These are phyloP conservation scores for Chrysolina haemoptera DNA, from an alignment of 2,888 invertebrate genomes.

Conservation along the genomic window DNA sequence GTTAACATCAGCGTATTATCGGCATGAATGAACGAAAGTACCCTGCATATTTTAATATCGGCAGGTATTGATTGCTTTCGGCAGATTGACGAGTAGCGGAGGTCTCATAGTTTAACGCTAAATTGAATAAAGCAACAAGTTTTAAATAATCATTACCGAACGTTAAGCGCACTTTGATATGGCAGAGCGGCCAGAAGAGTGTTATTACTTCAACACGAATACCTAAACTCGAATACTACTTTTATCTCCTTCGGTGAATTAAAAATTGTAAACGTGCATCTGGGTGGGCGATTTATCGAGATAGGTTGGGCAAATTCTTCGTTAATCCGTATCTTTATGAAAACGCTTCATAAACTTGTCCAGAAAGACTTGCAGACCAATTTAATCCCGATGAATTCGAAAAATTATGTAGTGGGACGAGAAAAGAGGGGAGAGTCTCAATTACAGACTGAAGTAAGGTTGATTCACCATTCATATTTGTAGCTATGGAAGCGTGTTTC, in stretches of 20 bases:
- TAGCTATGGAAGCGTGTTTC: no score
- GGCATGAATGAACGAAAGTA: neutral
- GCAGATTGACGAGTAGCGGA: neutral
- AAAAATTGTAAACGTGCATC: conserved; percentile 38
- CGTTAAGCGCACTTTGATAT: conserved; percentile 15
- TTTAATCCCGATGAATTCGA: no score
- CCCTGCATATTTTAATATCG: neutral
- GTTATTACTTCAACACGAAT: conserved; percentile 42
- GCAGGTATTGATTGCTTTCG: neutral
- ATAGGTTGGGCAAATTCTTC: neutral
- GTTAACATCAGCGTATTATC: neutral
- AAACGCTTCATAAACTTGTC: no score
- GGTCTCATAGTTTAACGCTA: neutral
- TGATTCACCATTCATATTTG: no score
- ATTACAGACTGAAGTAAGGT: no score
- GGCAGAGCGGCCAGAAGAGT: conserved; percentile 5
- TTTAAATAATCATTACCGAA: conserved; percentile 9
- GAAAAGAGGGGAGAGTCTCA: no score
- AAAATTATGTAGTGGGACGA: no score
- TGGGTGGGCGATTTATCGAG: conserved; percentile 37
- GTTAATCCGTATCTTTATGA: no score
- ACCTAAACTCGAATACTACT: conserved; percentile 38
- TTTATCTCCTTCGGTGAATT: conserved; percentile 32
- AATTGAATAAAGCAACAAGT: conserved; percentile 10
- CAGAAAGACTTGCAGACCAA: no score